These are phyloP conservation scores for Gallirallus australis DNA, from an alignment of 2,797 vertebrate genomes.

Conservation along the genomic window DNA sequence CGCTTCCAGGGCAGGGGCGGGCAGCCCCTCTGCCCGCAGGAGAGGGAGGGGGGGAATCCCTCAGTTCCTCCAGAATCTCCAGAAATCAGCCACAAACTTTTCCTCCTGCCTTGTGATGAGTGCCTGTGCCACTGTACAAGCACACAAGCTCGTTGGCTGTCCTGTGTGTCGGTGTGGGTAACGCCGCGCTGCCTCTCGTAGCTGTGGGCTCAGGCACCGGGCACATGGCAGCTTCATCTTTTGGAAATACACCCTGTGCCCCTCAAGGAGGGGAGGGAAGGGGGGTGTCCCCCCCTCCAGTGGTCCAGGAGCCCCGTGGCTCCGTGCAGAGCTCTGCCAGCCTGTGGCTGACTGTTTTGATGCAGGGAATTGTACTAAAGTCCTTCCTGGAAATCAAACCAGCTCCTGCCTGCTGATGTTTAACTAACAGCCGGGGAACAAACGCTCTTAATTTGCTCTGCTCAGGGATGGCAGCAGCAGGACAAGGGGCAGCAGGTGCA, in stretches of 20 bases:
- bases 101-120: neutral
- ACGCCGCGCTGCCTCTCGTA: no score
- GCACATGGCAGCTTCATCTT: accelerated
- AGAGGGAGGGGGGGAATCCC: no score
- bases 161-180: no score
- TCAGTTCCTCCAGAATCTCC: accelerated
- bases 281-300: neutral
- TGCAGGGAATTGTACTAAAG: neutral
- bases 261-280: no score
- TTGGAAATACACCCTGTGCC: no score
- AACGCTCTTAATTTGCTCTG: neutral
- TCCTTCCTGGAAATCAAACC: constrained; percentile 8
- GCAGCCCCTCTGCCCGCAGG: neutral
- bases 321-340: neutral
- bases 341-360: neutral
- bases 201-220: neutral
- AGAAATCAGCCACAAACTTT: accelerated
- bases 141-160: neutral
- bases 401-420: neutral
- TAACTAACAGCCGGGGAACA: constrained; percentile 18
- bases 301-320: neutral
- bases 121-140: accelerated
- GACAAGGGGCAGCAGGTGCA: no score
- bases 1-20: neutral
- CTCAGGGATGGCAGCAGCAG: no score